Conservation (phyloP, 1,140 invertebrate species). For the Platyscapa corneri region DNA sequence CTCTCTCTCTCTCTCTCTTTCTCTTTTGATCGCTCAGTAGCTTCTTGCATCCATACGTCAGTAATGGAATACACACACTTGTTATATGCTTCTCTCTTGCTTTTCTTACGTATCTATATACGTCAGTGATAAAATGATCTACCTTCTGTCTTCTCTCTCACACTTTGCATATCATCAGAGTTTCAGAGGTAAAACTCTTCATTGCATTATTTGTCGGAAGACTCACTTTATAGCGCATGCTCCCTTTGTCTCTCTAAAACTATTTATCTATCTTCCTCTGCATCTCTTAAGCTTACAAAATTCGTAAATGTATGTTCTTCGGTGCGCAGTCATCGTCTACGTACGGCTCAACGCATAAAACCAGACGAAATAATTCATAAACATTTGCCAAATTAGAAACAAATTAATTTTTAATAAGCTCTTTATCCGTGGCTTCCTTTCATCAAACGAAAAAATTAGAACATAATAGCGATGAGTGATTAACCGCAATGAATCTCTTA, state of each 20-base stretch:
- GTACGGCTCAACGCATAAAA: not conserved
- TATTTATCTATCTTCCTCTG: not conserved
- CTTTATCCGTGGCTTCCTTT: too few species aligned
- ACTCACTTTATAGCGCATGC: not conserved
- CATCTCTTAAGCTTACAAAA: not conserved
- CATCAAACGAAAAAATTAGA: too few species aligned
- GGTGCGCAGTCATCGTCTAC: not conserved
- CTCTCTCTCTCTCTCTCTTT: not conserved
- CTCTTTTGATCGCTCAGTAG: not conserved
- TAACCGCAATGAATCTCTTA: too few species aligned
- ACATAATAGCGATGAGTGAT: too few species aligned
- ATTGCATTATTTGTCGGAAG: not conserved
- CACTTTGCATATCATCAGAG: not conserved
- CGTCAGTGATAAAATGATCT: not conserved
- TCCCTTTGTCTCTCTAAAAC: not conserved
- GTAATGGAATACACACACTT: not conserved
- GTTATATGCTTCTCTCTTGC: not conserved
- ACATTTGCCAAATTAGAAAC: too few species aligned
- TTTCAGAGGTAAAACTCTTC: not conserved
- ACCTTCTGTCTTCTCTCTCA: not conserved
- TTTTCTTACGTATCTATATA: not conserved
- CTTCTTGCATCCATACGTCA: conserved; percentile 15
- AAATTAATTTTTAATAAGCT: too few species aligned
- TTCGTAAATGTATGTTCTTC: not conserved
- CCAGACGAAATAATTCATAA: too few species aligned